Evolutionary conservation across 2,113 vertebrate genomes (phyloP), one percentile per base, ranked within the genome.

Genomic region (Hydrolagus affinis): DNA sequence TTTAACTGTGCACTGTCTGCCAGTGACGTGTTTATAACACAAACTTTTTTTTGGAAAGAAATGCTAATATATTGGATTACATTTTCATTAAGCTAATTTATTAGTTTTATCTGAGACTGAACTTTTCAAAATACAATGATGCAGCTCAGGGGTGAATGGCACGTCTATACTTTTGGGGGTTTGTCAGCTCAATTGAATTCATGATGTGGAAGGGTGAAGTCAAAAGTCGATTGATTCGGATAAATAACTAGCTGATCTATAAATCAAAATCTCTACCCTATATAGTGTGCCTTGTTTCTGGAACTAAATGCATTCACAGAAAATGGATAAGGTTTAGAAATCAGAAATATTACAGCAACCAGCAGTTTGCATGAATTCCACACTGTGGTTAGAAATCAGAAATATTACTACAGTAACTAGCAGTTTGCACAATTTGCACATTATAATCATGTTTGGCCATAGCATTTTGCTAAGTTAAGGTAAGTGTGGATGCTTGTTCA

Each of bases 11-110:
- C 78, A 32, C 9, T 83, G 78, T 62, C 12, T 66, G 17, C 78
- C 21, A 32, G 11, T 62, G 66, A 3, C 4, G 62, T 62, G 66
- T 83, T 21, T 30, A 28, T 60, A 28, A 80, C 32, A 4, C 21
- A 28, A 66, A 11, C 32, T 60, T 83, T 83, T 83, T 83, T 83
- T 60, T 83, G 78, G 66, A 83, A 83, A 21, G 62, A 62, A 83
- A 83, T 83, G 62, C 14, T 30, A n/a, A 83, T 83, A 30, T 74
- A 44, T 74, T 44, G 72, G 30, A 25, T 9, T 17, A 66, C 28
- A 83, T 64, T 8, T 60, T 78, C 23, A 28, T 12, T 83, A 25
- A 83, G 77, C 14, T 64, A 66, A 83, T 28, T 83, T 25, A 68
- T 25, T 80, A 64, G 25, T 17, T 83, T 83, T 60, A 30, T 83